Evolutionary conservation across 2,113 vertebrate species (phyloP).

Genomic region (Bubo blakistoni): DNA sequence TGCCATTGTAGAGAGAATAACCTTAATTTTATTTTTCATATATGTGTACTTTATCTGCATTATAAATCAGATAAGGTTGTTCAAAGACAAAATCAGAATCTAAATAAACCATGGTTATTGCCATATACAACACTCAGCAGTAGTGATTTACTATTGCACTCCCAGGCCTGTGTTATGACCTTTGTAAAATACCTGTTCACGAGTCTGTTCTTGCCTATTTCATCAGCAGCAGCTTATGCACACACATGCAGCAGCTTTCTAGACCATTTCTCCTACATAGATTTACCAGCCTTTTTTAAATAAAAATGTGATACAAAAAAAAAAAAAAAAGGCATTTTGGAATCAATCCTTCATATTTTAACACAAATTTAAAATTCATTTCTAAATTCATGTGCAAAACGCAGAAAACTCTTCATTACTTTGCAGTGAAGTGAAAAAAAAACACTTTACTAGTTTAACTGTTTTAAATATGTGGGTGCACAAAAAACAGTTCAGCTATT

Average conservation of each 20-base stretch:
- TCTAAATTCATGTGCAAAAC: neutral
- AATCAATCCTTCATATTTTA: neutral
- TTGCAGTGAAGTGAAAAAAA: neutral
- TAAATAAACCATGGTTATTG: neutral
- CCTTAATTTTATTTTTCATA: neutral
- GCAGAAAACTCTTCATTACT: neutral
- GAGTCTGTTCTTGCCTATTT: neutral
- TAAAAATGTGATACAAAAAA: neutral
- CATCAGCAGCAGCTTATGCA: neutral
- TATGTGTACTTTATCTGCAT: neutral
- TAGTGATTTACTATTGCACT: neutral
- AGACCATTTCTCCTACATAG: neutral
- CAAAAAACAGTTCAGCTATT: neutral
- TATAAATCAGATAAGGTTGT: neutral
- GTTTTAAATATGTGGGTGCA: neutral
- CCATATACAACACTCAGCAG: neutral
- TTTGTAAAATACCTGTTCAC: neutral
- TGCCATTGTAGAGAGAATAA: neutral
- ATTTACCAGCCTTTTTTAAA: neutral
- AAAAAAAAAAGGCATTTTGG: neutral
- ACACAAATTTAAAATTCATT: neutral
- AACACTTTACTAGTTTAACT: neutral
- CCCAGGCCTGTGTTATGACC: neutral
- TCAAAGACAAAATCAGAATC: neutral
- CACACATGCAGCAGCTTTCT: neutral